These are phyloP conservation scores for Calyptomena viridis DNA, from an alignment of 2,113 vertebrate genomes.

Conservation along the genomic window DNA sequence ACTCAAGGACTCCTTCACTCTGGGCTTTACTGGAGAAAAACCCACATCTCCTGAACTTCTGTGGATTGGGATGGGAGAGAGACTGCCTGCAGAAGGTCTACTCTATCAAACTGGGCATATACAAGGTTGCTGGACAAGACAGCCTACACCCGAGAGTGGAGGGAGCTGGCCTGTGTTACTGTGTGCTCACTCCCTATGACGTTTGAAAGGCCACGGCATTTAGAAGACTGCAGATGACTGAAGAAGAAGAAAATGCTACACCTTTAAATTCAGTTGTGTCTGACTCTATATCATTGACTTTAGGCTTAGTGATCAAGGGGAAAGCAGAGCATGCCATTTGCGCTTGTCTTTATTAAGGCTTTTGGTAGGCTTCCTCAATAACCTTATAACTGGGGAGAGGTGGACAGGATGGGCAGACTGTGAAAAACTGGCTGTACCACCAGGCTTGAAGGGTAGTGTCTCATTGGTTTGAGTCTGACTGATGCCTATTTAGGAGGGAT, in stretches of 20 bases:
- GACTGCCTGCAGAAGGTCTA: not conserved
- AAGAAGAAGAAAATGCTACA: not conserved
- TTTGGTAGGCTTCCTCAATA: not conserved
- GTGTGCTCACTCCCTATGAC: not conserved
- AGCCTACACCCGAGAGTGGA: not conserved
- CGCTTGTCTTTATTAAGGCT: not conserved
- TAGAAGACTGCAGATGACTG: not conserved
- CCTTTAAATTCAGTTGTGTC: not conserved
- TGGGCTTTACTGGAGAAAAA: not conserved
- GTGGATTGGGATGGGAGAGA: not conserved
- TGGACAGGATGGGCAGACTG: not conserved
- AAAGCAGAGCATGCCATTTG: not conserved
- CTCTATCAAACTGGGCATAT: not conserved
- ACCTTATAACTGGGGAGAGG: not conserved
- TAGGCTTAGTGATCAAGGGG: not conserved
- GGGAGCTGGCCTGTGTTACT: not conserved
- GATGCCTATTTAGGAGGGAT: not conserved
- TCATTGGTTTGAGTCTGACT: not conserved
- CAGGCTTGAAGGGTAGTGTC: not conserved
- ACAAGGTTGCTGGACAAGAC: not conserved
- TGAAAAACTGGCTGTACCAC: not conserved
- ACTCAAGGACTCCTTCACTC: not conserved
- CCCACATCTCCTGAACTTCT: not conserved
- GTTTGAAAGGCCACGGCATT: not conserved
- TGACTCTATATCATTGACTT: not conserved